phyloP scores from a whole-genome alignment of 2,797 vertebrate genomes.

The Acrocephalus scirpaceus region DNA sequence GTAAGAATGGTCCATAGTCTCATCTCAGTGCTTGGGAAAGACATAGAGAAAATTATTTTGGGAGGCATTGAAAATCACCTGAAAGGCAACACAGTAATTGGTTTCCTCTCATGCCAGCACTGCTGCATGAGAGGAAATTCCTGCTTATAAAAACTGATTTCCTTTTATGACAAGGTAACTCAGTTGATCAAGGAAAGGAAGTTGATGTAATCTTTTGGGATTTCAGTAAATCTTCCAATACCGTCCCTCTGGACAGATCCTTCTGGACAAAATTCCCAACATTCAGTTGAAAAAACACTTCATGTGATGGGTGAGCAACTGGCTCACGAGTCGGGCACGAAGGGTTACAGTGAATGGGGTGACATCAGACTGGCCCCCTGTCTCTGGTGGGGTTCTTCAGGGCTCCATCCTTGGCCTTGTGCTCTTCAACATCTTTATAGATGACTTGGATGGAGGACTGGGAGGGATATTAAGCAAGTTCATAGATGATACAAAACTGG shows the following conservation, averaged over 20 bases:
- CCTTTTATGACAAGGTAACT: neutral
- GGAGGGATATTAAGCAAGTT: neutral
- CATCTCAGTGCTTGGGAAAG: neutral
- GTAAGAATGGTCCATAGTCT: neutral
- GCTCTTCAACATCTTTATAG: neutral
- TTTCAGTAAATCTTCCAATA: neutral
- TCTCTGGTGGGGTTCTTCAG: rapidly evolving
- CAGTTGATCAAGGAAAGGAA: neutral
- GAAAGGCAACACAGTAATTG: rapidly evolving
- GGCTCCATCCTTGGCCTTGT: no score
- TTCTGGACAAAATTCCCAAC: neutral
- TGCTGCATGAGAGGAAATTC: neutral
- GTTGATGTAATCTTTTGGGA: no score
- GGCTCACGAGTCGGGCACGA: rapidly evolving
- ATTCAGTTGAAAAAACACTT: neutral
- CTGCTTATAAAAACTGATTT: neutral
- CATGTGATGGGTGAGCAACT: neutral
- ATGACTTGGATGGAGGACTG: no score
- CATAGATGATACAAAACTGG: neutral
- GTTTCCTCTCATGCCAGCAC: neutral
- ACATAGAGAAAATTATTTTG: neutral
- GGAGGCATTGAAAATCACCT: neutral
- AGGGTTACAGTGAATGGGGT: neutral
- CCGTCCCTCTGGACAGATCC: neutral
- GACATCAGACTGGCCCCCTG: neutral